A percentile compares a stretch with the other conserved stretches of the same genome.
Conservation (phyloP, 2,888 invertebrate species). For the Thysanoteuthis rhombus region DNA sequence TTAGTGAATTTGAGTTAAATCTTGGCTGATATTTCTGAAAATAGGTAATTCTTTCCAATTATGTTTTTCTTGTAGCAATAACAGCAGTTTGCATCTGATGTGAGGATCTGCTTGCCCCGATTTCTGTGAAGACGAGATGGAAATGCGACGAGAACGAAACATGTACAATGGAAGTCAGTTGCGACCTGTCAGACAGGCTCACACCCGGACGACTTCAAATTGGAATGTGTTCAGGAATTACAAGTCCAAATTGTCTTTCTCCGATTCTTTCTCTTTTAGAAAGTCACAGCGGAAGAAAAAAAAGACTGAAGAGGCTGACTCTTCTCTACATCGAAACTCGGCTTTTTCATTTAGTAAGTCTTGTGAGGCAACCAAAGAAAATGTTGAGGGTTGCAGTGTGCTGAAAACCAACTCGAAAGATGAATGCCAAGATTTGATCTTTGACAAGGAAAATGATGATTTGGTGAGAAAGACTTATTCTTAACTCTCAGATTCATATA, state of each 20-base stretch:
- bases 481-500: too few relatives aligned
- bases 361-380: neutral
- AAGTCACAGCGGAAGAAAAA: neutral
- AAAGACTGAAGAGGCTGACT: neutral
- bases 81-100: neutral
- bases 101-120: neutral
- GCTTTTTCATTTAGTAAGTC: neutral
- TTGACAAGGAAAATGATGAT: neutral
- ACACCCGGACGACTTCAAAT: neutral
- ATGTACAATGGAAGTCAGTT: neutral
- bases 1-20: too few relatives aligned
- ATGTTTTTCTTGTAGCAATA: neutral
- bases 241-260: neutral
- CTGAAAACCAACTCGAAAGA: neutral
- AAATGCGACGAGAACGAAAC: neutral
- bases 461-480: neutral
- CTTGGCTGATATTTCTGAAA: neutral
- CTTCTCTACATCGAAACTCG: neutral
- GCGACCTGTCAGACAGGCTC: neutral
- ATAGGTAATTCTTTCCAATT: neutral
- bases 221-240: neutral
- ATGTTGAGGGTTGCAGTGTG: neutral
- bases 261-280: neutral
- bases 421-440: neutral
- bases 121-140: neutral